Base-by-base conservation (phyloP, 2,888 invertebrate species). In the Nephrotoma guestfalica region DNA sequence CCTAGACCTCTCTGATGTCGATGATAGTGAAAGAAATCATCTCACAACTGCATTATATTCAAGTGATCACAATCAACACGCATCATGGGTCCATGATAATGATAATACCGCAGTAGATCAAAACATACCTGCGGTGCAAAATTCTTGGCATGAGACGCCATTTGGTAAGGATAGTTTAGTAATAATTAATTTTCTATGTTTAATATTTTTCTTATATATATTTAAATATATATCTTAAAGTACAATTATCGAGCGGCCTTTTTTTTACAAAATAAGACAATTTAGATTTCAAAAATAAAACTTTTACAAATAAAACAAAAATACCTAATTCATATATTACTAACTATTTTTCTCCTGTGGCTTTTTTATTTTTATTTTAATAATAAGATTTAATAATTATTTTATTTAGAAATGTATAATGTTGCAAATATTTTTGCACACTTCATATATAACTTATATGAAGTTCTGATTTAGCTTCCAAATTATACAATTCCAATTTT, bases 1-100 rank as follows among this genome's bases (percentile, higher is more conserved):
- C 93, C 93, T 96, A 92, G 95, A 95, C 93, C 93, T 95, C 90
- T 94, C 93, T 91, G 95, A 94, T 92, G 93, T 95, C 90, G 94
- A 94, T 91, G 94, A 94, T 91, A 93, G 93, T 89, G 95, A 95
- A 91, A 92, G 93, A 89, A 93, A 92, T 90, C 93, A 93, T 90
- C 93, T 95, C 89, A 92, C 94, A 90, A 92, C 93, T 88, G 94
- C 94, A 88, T 92, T 95, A 88, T 93, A 93, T 89, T 91, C 89
- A 89, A 89, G 91, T 90, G 89, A 91, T 89, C 91, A 90, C 89
- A 88, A 89, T 89, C 90, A 91, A 45, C 89, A 91, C 87, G 30
- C 85, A 85, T 85, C 85, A 85, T 85, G 85, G 85, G 43, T 85
- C 85, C 85, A 85, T 85, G 84, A 84, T 84, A 42, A 85, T 85